phyloP scores from a whole-genome alignment of 2,113 vertebrate species.

The Pholis gunnellus region DNA sequence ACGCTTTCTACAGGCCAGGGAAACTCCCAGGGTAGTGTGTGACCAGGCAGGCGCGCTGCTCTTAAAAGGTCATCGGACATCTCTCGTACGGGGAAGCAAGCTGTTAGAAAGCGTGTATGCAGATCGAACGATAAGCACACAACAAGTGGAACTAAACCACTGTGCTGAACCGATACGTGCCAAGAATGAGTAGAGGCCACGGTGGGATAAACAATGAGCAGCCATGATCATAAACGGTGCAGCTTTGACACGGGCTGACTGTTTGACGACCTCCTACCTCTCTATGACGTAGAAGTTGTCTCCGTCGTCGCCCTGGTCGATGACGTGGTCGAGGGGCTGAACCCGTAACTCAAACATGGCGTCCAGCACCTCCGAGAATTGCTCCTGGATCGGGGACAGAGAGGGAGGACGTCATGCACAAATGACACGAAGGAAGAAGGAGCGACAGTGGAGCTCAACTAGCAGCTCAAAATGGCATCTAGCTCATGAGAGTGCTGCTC shows the following conservation, averaged over 20 bases:
- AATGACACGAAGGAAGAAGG: not conserved
- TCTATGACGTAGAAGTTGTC: constrained; percentile 99
- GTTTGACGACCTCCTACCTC: constrained; percentile 79
- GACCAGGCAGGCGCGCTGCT: constrained; percentile 58
- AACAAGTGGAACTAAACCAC: constrained; percentile 36
- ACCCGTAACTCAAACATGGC: constrained; percentile 98
- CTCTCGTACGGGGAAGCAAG: constrained; percentile 15
- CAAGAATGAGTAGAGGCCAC: constrained; percentile 30
- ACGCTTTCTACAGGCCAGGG: constrained; percentile 35
- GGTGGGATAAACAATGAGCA: constrained; percentile 17
- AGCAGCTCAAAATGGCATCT: constrained; percentile 1
- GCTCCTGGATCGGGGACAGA: constrained; percentile 85
- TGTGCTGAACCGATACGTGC: constrained; percentile 26
- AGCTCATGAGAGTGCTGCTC: not conserved
- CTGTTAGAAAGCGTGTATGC: constrained; percentile 35
- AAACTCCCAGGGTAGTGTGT: constrained; percentile 49
- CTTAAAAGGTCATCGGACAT: constrained; percentile 67
- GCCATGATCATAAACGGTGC: not conserved
- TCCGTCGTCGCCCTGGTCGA: constrained; percentile 98
- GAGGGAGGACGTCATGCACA: constrained; percentile 16
- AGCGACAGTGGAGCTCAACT: not conserved
- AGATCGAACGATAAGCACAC: constrained; percentile 39
- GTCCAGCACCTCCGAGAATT: constrained; percentile 96
- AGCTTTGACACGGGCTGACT: not conserved
- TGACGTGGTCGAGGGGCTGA: constrained; percentile 93